Conservation (phyloP, 2,888 invertebrate species). For the Trissonchulus sp. region DNA sequence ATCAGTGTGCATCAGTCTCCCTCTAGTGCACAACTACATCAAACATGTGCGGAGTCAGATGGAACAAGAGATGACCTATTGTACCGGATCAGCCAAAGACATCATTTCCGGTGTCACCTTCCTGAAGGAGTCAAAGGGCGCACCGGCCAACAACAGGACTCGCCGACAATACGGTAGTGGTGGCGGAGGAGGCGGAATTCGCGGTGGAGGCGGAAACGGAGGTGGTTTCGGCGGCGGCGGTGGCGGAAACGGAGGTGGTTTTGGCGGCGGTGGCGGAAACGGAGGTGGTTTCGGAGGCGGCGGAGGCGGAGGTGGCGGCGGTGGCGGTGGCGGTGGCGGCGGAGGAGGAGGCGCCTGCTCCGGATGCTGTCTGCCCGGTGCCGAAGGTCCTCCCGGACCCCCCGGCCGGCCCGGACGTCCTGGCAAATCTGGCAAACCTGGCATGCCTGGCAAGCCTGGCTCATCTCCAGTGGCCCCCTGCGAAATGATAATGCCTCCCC, state of each 20-base stretch:
- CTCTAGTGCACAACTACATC: constrained; percentile 9
- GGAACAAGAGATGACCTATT: constrained; percentile 2
- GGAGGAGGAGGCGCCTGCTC: neutral
- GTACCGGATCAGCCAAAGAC: constrained; percentile 11
- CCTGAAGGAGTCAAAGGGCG: neutral
- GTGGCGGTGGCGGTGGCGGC: neutral
- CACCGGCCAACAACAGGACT: neutral
- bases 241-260: neutral
- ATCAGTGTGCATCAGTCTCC: constrained; percentile 6
- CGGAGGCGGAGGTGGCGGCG: neutral
- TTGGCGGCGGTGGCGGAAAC: neutral
- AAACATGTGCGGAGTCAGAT: constrained; percentile 7
- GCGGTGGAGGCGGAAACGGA: neutral
- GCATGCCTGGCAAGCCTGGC: neutral
- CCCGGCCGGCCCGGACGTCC: neutral
- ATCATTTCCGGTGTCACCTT: neutral
- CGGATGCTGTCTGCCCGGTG: neutral
- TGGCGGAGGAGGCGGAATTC: neutral
- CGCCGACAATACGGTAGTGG: neutral
- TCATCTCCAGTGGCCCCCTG: neutral
- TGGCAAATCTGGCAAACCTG: neutral
- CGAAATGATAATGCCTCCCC: neutral
- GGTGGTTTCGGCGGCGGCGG: neutral
- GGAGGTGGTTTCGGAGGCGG: neutral
- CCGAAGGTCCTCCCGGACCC: neutral